Evolutionary conservation across 2,888 invertebrate species (phyloP).

Genomic region (Chrysolina haemoptera): DNA sequence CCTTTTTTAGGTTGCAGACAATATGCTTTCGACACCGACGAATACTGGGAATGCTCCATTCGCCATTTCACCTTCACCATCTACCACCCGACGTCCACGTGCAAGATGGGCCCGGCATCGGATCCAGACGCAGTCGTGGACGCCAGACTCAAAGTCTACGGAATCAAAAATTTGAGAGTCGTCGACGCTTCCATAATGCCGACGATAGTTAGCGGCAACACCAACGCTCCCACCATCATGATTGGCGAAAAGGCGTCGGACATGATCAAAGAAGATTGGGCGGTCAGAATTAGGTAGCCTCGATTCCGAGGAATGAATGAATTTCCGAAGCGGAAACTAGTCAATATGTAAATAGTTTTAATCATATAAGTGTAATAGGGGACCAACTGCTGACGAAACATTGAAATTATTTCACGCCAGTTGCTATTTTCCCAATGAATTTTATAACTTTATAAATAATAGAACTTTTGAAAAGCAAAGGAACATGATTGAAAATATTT

Average conservation of each 20-base stretch:
- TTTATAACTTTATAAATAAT: too few relatives aligned
- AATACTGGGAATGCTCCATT: constrained; percentile 89
- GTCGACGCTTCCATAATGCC: constrained; percentile 93
- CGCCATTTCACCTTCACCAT: constrained; percentile 87
- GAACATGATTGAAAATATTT: too few relatives aligned
- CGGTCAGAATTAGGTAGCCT: constrained; percentile 50
- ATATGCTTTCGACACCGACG: constrained; percentile 81
- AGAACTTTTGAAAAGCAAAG: too few relatives aligned
- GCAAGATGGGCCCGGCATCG: constrained; percentile 87
- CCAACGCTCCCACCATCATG: constrained; percentile 92
- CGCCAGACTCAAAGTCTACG: constrained; percentile 82
- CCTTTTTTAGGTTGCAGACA: constrained; percentile 82
- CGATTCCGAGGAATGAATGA: background rate
- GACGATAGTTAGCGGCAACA: constrained; percentile 89
- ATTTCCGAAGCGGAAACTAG: constrained; percentile 5
- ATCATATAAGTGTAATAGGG: background rate
- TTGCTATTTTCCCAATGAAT: too few relatives aligned
- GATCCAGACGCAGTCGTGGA: constrained; percentile 88
- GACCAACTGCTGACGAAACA: too few relatives aligned
- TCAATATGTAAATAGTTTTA: constrained; percentile 16
- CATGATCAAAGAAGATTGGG: constrained; percentile 91
- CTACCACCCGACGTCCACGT: constrained; percentile 88
- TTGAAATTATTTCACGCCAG: too few relatives aligned
- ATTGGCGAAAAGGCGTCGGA: constrained; percentile 92
- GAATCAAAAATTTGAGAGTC: constrained; percentile 83